phyloP scores from a whole-genome alignment of 2,113 vertebrate species.

The Marmota monax region DNA sequence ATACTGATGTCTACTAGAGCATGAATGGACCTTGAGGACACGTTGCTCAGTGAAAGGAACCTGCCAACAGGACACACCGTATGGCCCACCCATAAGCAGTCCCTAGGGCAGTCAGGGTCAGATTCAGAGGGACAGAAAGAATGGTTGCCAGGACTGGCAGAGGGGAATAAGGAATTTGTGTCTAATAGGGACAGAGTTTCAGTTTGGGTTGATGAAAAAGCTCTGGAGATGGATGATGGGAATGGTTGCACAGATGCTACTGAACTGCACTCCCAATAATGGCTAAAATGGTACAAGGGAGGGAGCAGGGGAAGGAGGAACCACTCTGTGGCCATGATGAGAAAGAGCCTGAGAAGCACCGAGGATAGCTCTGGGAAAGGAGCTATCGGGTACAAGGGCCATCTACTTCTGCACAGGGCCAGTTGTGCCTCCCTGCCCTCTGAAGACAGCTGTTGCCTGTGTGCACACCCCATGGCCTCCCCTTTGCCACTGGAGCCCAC shows the following conservation, averaged over 20 bases:
- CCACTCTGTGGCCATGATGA: accelerated
- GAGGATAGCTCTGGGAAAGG: too few relatives aligned
- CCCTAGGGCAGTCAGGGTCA: neutral
- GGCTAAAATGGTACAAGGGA: neutral
- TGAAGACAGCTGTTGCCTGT: accelerated
- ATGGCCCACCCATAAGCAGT: accelerated
- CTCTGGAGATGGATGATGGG: neutral
- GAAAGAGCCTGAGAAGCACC: neutral
- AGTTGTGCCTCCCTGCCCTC: neutral
- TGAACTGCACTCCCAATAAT: neutral
- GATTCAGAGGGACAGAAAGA: too few relatives aligned
- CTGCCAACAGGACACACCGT: neutral
- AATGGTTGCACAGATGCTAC: neutral
- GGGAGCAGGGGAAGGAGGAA: too few relatives aligned
- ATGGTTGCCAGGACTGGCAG: neutral
- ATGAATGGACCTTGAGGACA: neutral
- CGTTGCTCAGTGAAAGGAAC: neutral
- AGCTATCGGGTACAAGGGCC: neutral
- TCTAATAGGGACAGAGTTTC: neutral
- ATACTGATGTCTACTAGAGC: neutral
- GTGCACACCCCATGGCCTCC: accelerated
- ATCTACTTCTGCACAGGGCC: neutral
- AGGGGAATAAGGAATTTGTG: neutral
- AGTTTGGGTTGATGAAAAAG: neutral
- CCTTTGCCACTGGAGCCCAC: neutral